A percentile compares a stretch with the other conserved stretches of the same genome.
Evolutionary conservation across 2,797 vertebrate genomes (phyloP).

Genomic region (Fistularia tabacaria): DNA sequence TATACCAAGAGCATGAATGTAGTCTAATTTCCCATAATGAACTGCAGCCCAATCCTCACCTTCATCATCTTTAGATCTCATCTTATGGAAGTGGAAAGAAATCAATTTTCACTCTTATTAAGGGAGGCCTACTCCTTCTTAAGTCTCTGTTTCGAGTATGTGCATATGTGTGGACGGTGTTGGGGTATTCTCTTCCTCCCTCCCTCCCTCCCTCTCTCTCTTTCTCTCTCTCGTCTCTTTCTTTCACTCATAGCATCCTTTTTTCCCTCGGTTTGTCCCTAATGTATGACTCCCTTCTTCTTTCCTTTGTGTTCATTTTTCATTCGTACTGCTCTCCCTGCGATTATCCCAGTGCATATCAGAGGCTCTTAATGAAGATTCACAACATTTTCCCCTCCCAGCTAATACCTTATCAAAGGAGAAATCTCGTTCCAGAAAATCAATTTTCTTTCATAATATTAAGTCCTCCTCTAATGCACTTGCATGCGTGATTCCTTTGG

Average conservation of each 20-base stretch:
- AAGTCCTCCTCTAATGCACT: constrained; percentile 75
- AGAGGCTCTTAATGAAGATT: constrained; percentile 82
- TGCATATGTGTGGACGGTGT: constrained; percentile 35
- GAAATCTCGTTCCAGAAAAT: constrained; percentile 84
- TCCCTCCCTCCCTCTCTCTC: constrained; percentile 26
- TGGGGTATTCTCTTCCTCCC: constrained; percentile 13
- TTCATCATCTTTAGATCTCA: constrained; percentile 76
- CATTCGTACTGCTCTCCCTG: constrained; percentile 62
- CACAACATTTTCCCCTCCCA: constrained; percentile 79
- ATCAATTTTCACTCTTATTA: constrained; percentile 76
- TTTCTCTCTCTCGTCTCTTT: no score
- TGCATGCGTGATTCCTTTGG: constrained; percentile 70
- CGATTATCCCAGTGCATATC: constrained; percentile 76
- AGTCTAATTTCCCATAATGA: constrained; percentile 70
- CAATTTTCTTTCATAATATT: constrained; percentile 84
- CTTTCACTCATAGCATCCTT: constrained; percentile 38
- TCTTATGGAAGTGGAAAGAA: constrained; percentile 72
- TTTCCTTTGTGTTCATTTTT: constrained; percentile 72
- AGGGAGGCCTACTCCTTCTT: constrained; percentile 63
- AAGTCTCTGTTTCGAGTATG: constrained; percentile 62
- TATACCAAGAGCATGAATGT: constrained; percentile 54
- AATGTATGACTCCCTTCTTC: constrained; percentile 64
- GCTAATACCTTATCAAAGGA: constrained; percentile 84
- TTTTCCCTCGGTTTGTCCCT: constrained; percentile 50
- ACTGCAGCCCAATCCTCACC: constrained; percentile 66